These are phyloP conservation scores for Tupaia chinensis DNA, from an alignment of 2,113 vertebrate species.

Conservation along the genomic window DNA sequence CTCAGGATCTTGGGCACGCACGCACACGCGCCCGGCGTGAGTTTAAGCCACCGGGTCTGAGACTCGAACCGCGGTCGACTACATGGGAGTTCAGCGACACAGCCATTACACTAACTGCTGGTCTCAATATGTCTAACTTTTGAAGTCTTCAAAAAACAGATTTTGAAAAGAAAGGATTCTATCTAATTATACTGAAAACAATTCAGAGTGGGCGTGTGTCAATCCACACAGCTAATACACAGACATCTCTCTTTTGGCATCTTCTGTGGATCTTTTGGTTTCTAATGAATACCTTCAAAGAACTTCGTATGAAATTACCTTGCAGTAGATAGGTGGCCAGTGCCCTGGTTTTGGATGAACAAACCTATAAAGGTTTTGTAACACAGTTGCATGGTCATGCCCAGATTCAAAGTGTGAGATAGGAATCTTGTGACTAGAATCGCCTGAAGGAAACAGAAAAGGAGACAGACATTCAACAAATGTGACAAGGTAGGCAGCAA, in stretches of 20 bases:
- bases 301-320: constrained; percentile 82
- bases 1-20: no score
- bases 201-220: neutral
- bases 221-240: neutral
- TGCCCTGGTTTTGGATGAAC: constrained; percentile 76
- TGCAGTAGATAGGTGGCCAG: constrained; percentile 86
- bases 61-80: no score
- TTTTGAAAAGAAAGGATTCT: neutral
- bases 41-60: no score
- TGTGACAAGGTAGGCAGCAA: neutral
- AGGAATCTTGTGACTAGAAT: constrained; percentile 90
- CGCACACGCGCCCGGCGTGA: no score
- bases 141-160: constrained; percentile 9
- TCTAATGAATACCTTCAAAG: neutral
- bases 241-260: neutral
- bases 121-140: neutral
- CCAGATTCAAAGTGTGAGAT: constrained; percentile 86
- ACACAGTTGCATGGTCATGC: constrained; percentile 80
- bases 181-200: neutral
- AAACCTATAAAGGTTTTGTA: constrained; percentile 84
- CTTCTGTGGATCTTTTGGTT: neutral
- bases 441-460: constrained; percentile 78
- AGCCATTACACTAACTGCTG: no score
- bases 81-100: no score
- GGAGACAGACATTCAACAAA: neutral